These are phyloP conservation scores for Parasteatoda lunata DNA, from an alignment of 2,888 invertebrate genomes.

Conservation along the genomic window DNA sequence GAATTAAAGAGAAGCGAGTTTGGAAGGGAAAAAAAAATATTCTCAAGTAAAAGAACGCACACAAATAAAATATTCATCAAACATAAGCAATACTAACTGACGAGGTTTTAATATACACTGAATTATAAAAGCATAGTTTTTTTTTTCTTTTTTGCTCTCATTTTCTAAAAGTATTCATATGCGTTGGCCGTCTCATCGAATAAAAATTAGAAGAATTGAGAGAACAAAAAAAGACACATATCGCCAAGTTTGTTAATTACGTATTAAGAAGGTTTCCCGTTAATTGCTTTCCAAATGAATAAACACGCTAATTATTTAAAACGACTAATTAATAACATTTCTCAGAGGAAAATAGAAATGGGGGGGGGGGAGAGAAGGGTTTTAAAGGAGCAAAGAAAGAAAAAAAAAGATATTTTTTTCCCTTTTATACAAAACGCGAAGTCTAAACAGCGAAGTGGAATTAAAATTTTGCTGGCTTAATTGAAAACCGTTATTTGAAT, in stretches of 20 bases:
- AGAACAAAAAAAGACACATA: constrained; percentile 32
- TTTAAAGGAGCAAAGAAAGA: constrained; percentile 26
- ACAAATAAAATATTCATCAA: constrained; percentile 60
- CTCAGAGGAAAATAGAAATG: constrained; percentile 31
- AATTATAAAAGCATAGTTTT: constrained; percentile 33
- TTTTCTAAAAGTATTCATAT: constrained; percentile 24
- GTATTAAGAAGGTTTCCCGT: constrained; percentile 65
- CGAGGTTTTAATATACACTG: constrained; percentile 65
- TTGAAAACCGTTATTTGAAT: constrained; percentile 69
- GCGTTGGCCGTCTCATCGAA: constrained; percentile 1
- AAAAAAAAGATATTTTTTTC: constrained; percentile 31
- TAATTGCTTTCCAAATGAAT: constrained; percentile 68
- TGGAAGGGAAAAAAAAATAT: background rate
- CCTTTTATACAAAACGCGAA: constrained; percentile 10
- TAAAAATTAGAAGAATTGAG: constrained; percentile 32
- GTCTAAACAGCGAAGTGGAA: constrained; percentile 43
- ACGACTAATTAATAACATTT: constrained; percentile 67
- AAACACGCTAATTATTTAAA: constrained; percentile 68
- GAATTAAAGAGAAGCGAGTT: background rate
- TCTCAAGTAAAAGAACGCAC: background rate
- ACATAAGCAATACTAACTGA: constrained; percentile 34
- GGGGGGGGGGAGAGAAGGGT: constrained; percentile 23
- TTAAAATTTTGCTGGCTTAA: constrained; percentile 65
- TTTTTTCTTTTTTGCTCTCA: constrained; percentile 6
- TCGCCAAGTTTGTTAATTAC: constrained; percentile 66